Evolutionary conservation across 2,113 vertebrate genomes (phyloP).

Genomic region (Brachypodius melanocephalos): DNA sequence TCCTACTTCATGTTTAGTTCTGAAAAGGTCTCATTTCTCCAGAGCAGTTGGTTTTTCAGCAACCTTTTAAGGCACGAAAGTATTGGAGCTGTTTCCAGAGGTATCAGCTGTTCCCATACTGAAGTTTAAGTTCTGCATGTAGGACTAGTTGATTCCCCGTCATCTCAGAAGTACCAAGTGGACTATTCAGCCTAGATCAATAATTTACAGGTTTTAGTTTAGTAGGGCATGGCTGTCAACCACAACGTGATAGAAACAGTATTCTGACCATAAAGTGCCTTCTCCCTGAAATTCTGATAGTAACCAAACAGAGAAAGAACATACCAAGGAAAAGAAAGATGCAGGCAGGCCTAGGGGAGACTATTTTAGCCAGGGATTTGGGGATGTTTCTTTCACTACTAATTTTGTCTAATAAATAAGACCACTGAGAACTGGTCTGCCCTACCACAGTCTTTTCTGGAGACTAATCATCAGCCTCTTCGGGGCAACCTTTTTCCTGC

Average conservation of each 20-base stretch:
- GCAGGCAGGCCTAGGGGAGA: neutral
- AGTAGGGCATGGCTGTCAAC: neutral
- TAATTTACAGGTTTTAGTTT: neutral
- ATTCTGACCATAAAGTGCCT: neutral
- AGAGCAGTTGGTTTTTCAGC: neutral
- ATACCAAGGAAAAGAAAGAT: neutral
- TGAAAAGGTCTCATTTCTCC: neutral
- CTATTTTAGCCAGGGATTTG: neutral
- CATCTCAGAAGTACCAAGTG: neutral
- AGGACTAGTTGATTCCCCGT: neutral
- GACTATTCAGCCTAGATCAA: neutral
- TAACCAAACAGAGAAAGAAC: neutral
- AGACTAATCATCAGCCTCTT: neutral
- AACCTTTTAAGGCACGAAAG: neutral
- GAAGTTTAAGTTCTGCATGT: neutral
- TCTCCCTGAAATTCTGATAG: neutral
- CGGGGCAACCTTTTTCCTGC: neutral
- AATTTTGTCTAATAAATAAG: neutral
- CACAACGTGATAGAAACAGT: neutral
- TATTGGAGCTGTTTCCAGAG: neutral
- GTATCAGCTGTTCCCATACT: neutral
- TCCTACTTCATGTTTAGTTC: neutral
- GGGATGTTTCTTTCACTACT: neutral
- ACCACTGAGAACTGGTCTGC: neutral
- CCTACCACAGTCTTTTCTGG: neutral